Evolutionary conservation across 2,113 vertebrate species (phyloP).

Genomic region (Lasiurus borealis): DNA sequence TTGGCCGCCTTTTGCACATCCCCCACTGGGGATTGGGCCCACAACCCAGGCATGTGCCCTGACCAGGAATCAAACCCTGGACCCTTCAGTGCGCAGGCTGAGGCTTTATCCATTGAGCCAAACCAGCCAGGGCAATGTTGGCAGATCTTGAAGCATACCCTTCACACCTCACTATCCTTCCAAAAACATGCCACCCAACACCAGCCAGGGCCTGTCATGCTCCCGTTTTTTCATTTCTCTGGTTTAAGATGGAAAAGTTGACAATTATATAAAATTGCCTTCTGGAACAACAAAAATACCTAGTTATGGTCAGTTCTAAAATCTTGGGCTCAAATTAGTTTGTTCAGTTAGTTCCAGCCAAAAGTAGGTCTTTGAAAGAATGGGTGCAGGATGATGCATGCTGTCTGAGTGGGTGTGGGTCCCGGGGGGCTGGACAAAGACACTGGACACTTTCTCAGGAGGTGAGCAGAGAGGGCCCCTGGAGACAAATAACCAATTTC

Average conservation of each 20-base stretch:
- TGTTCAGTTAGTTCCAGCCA: not conserved
- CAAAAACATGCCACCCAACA: not conserved
- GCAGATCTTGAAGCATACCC: not conserved
- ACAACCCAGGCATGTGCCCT: too few species aligned
- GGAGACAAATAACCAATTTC: not conserved
- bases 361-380: not conserved
- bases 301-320: slow-evolving; percentile 9
- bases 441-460: not conserved
- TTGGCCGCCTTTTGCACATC: too few species aligned
- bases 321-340: not conserved
- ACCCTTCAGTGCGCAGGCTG: too few species aligned
- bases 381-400: not conserved
- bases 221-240: not conserved
- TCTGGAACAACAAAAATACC: not conserved
- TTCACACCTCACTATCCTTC: not conserved
- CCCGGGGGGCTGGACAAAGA: not conserved
- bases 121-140: too few species aligned
- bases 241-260: slow-evolving; percentile 15
- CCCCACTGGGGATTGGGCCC: too few species aligned
- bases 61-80: too few species aligned
- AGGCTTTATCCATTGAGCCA: too few species aligned
- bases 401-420: not conserved
- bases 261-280: slow-evolving; percentile 51
- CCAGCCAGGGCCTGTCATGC: not conserved
- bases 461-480: not conserved